These are phyloP conservation scores for Coregonus sp. DNA, from an alignment of 2,797 vertebrate genomes.

Conservation along the genomic window DNA sequence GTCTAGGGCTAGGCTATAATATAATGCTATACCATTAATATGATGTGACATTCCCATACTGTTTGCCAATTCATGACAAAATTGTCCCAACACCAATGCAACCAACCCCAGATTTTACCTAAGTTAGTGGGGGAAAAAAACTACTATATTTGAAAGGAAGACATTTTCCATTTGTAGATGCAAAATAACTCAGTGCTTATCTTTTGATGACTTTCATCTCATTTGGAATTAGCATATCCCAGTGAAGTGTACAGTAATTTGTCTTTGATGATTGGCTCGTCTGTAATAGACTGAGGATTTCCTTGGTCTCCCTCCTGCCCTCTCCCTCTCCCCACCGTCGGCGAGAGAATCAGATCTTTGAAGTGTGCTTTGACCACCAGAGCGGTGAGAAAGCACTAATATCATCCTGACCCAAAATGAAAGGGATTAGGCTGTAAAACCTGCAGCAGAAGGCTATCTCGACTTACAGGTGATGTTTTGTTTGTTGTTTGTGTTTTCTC, in stretches of 20 bases:
- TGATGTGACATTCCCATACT: background rate
- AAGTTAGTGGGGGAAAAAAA: conserved; percentile 56
- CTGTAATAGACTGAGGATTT: conserved; percentile 78
- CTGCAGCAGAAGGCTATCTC: conserved; percentile 63
- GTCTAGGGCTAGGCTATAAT: background rate
- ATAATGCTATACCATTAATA: background rate
- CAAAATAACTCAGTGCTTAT: conserved; percentile 78
- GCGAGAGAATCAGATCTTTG: conserved; percentile 66
- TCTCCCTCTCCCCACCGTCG: conserved; percentile 28
- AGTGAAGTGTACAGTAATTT: conserved; percentile 81
- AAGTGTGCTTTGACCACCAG: conserved; percentile 77
- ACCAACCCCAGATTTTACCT: conserved; percentile 33
- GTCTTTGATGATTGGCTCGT: conserved; percentile 81
- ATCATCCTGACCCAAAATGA: conserved; percentile 77
- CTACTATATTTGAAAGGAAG: conserved; percentile 69
- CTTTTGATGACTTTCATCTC: conserved; percentile 81
- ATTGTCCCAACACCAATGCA: background rate
- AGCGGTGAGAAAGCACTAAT: conserved; percentile 74
- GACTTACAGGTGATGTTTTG: conserved; percentile 69
- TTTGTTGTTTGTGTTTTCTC: conserved; percentile 64
- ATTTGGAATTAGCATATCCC: conserved; percentile 79
- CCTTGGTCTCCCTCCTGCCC: conserved; percentile 47
- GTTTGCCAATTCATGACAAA: conserved; percentile 9
- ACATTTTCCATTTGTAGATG: conserved; percentile 76
- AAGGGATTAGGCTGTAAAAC: conserved; percentile 68